Evolutionary conservation across 2,888 invertebrate genomes (phyloP).

Genomic region (Leptopilina syphax): DNA sequence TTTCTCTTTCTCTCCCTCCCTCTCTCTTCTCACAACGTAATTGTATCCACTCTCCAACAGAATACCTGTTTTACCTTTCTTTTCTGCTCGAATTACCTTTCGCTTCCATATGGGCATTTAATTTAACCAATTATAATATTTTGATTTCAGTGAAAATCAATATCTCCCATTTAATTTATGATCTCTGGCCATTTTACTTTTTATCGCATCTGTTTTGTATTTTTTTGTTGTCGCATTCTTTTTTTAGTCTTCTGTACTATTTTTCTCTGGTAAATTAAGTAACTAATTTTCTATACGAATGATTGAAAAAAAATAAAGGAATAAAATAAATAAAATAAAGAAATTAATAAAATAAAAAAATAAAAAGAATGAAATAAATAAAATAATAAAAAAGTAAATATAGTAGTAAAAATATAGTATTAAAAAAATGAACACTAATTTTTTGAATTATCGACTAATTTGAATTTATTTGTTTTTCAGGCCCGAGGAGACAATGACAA

Average conservation of each 20-base stretch:
- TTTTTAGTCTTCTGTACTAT: not conserved
- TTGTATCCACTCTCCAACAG: slow-evolving; percentile 53
- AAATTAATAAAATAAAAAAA: no score
- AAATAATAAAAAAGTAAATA: no score
- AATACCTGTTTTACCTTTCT: slow-evolving; percentile 34
- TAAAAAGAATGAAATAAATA: no score
- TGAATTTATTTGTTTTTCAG: slow-evolving; percentile 27
- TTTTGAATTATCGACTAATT: not conserved
- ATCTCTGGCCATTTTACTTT: not conserved
- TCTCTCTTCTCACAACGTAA: slow-evolving; percentile 48
- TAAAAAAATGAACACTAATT: not conserved
- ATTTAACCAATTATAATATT: slow-evolving; percentile 20
- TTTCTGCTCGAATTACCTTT: slow-evolving; percentile 38
- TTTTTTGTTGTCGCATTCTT: not conserved
- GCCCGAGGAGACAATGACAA: slow-evolving; percentile 13
- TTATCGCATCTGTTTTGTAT: not conserved
- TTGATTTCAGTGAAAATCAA: slow-evolving; percentile 1
- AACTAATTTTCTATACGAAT: no score
- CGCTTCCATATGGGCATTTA: slow-evolving; percentile 30
- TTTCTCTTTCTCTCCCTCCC: slow-evolving; percentile 41
- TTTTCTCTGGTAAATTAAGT: no score
- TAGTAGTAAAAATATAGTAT: not conserved
- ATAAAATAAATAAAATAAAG: no score
- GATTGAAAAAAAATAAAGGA: no score
- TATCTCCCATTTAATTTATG: not conserved